phyloP scores from a whole-genome alignment of 2,797 vertebrate species.

The Triplophysa yarkandensis region DNA sequence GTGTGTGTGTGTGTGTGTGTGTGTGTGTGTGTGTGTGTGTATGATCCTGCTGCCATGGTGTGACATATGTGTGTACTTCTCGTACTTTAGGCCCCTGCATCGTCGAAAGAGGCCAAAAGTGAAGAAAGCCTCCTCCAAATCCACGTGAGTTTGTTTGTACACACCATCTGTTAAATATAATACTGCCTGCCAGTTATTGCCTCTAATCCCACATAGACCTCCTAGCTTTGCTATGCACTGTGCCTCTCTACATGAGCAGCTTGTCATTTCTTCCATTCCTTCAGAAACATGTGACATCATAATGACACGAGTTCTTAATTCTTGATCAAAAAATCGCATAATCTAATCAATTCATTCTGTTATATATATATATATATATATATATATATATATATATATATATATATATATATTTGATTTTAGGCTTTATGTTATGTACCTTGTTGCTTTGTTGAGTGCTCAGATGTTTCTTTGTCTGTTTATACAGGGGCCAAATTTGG shows the following conservation, averaged over 20 bases:
- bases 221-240: slow-evolving; percentile 60
- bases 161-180: slow-evolving; percentile 71
- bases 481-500: slow-evolving; percentile 91
- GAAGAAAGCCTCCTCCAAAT: slow-evolving; percentile 93
- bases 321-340: slow-evolving; percentile 20
- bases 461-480: slow-evolving; percentile 34
- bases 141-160: slow-evolving; percentile 89
- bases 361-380: no score
- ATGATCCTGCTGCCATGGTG: slow-evolving; percentile 57
- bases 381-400: no score
- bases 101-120: slow-evolving; percentile 97
- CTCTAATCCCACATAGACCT: slow-evolving; percentile 53
- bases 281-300: slow-evolving; percentile 16
- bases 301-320: slow-evolving; percentile 18
- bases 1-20: no score
- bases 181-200: slow-evolving; percentile 61
- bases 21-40: slow-evolving; percentile 63
- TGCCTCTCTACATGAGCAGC: slow-evolving; percentile 16
- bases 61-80: slow-evolving; percentile 71
- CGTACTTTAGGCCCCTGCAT: slow-evolving; percentile 91
- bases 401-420: no score
- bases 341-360: no score
- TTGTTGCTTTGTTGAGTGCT: background rate
- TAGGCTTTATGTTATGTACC: no score
- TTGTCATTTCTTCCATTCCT: slow-evolving; percentile 40